Base-by-base conservation (phyloP, 2,888 invertebrate genomes). In the Andrena haemorrhoa region DNA sequence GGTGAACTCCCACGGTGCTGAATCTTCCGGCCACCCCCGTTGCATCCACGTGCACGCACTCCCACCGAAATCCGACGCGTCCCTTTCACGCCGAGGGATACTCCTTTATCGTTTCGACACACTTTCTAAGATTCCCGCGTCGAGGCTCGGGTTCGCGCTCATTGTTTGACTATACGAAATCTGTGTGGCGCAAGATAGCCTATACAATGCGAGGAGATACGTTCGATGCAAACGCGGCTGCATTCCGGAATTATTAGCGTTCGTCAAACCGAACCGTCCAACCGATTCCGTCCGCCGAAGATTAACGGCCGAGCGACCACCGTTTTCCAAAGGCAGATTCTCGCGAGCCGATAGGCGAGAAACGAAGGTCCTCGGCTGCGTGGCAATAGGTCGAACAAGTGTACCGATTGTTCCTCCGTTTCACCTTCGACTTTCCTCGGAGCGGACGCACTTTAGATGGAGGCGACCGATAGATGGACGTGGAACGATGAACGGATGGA, bases 91-190 rank as follows among this genome's bases (percentile, higher is more conserved):
- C 68, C n/a, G 4, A 5, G 73, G 70, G 72, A 87, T 89, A 90
- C 83, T 88, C 89, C 83, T 91, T 91, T 91, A 91, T 92, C 89
- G 88, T 90, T 92, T 90, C 89, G 90, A 92, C 89, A 90, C 90
- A 89, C 89, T 91, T 87, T 87, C 80, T 23, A 73, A 72, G 72
- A 56, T 75, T 74, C 68, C 35, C 47, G 47, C 58, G 41, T 33
- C n/a, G 51, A 10, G 63, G n/a, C 61, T 73, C 61, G 41, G 79
- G 60, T 69, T 69, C 56, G 56, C 64, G 64, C 63, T 70, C 63
- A 68, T 83, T 84, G 71, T 83, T 76, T 47, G 76, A 31, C 20
- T 53, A 35, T n/a, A 16, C 35, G 47, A 66, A 61, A 51, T 78
- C 60, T 63, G 64, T 49, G 63, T 47, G 47, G 53, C 68, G 58